Evolutionary conservation across 2,113 vertebrate species (phyloP).

Genomic region (Vulpes lagopus): DNA sequence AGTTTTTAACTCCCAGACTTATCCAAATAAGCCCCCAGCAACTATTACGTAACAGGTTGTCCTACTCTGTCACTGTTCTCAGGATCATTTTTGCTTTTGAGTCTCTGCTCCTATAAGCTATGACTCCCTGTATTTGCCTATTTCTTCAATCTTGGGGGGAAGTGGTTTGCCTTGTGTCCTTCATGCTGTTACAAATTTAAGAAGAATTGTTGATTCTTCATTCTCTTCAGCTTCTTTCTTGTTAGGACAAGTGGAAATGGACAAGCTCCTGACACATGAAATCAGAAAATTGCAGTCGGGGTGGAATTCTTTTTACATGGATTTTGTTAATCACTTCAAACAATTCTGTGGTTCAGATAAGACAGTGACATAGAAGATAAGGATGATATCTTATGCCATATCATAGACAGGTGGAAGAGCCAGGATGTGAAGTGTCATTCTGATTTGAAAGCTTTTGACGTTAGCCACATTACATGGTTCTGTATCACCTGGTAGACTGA

Average conservation of each 20-base stretch:
- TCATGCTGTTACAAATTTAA: not conserved
- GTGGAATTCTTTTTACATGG: not conserved
- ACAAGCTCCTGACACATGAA: not conserved
- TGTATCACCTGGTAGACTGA: not conserved
- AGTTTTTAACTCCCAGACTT: not conserved
- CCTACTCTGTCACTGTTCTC: not conserved
- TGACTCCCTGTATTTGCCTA: not conserved
- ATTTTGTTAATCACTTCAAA: not conserved
- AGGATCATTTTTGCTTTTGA: not conserved
- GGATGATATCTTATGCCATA: not conserved
- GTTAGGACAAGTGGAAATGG: not conserved
- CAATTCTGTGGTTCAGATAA: not conserved
- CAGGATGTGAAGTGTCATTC: not conserved
- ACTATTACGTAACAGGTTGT: not conserved
- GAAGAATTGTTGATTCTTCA: not conserved
- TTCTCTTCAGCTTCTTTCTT: not conserved
- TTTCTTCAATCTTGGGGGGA: not conserved
- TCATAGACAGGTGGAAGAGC: not conserved
- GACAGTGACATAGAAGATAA: not conserved
- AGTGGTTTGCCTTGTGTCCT: not conserved
- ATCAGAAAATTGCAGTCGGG: not conserved
- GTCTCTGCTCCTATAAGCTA: not conserved
- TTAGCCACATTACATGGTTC: not conserved
- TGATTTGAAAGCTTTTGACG: not conserved
- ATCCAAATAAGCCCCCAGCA: not conserved